Conservation (phyloP, 2,888 invertebrate genomes). For the Harpalus rufipes region DNA sequence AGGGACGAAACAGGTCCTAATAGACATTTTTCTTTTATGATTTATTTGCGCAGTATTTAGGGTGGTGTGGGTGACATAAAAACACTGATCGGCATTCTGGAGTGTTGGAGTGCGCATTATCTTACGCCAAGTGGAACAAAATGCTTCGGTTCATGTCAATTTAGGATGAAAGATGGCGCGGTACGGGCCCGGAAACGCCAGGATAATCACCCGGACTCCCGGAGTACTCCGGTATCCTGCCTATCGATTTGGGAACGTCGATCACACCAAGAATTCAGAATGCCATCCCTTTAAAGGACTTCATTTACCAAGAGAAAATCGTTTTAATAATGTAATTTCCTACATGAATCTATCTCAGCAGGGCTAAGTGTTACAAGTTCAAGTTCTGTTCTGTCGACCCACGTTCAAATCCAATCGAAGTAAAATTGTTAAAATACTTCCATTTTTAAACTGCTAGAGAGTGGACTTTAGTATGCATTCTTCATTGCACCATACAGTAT, state of each 20-base stretch:
- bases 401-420: no score
- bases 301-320: no score
- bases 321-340: no score
- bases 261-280: background rate
- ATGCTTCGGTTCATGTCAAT: constrained; percentile 67
- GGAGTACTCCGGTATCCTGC: no score
- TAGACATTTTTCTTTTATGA: background rate
- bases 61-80: constrained; percentile 27
- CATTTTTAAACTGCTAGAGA: no score
- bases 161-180: constrained; percentile 69
- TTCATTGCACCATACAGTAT: no score
- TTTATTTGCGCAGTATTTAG: background rate
- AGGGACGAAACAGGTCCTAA: background rate
- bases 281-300: no score
- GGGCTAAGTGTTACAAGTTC: no score
- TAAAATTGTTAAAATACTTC: no score
- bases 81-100: constrained; percentile 60
- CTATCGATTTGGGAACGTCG: constrained; percentile 36
- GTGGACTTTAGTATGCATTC: no score
- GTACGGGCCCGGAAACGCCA: constrained; percentile 60
- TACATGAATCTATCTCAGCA: no score
- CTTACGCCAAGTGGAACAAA: constrained; percentile 62
- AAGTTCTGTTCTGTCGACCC: no score
- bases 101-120: constrained; percentile 58
- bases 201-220: constrained; percentile 50